These are phyloP conservation scores for Crax fasciolata DNA, from an alignment of 2,797 vertebrate genomes.

Conservation along the genomic window DNA sequence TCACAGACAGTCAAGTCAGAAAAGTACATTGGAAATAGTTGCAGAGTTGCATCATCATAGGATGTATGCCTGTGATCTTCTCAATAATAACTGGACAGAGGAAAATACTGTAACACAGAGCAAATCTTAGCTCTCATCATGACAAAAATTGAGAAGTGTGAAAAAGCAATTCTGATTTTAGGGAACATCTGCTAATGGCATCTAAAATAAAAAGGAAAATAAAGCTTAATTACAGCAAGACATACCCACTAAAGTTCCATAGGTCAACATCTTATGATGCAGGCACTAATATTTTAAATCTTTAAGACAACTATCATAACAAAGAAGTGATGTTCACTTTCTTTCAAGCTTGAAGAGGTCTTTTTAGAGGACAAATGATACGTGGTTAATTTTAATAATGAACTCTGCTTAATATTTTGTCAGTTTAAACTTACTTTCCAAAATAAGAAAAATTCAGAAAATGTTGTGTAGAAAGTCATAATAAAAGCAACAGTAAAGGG, in stretches of 20 bases:
- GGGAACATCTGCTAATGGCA: neutral
- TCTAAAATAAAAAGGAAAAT: neutral
- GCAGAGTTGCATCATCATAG: neutral
- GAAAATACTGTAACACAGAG: neutral
- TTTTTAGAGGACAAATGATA: neutral
- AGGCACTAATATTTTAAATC: neutral
- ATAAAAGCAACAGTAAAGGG: fast-evolving
- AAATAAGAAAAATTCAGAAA: neutral
- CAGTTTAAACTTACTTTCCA: neutral
- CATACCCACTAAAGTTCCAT: neutral
- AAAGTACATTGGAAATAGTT: neutral
- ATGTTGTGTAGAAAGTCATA: neutral
- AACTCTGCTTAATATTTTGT: neutral
- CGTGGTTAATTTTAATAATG: neutral
- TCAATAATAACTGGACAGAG: neutral
- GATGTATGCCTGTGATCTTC: neutral
- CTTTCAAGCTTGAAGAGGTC: neutral
- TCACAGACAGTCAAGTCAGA: neutral
- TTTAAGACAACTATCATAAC: neutral
- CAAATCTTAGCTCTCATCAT: neutral
- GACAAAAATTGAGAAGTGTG: neutral
- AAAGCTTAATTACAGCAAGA: neutral
- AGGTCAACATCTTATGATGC: neutral
- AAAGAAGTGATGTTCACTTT: neutral
- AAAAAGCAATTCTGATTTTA: neutral